Conservation (phyloP, 1,140 invertebrate species). For the Aporrectodea caliginosa region DNA sequence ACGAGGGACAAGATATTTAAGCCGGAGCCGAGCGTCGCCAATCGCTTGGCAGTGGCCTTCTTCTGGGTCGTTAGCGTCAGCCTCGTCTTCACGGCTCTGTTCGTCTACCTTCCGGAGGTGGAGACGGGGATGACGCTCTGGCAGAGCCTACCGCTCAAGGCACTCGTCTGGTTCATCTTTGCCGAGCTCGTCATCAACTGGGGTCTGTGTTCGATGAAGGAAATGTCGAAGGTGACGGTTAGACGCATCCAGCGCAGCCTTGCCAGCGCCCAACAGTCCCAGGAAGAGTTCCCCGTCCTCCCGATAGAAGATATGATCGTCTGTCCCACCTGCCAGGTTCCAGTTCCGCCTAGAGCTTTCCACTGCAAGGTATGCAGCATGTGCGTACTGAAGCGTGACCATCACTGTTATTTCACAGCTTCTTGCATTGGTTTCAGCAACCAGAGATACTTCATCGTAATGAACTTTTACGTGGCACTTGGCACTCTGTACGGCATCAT, state of each 20-base stretch:
- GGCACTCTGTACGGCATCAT: conserved; percentile 68
- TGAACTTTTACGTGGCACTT: conserved; percentile 15
- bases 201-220: background rate
- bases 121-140: background rate
- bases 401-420: conserved; percentile 85
- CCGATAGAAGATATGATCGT: background rate
- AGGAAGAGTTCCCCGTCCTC: background rate
- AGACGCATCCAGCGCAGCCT: background rate
- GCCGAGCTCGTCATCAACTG: background rate
- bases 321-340: background rate
- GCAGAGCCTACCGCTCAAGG: background rate
- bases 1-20: background rate
- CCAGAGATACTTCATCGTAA: conserved; percentile 54
- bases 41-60: background rate
- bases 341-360: conserved; percentile 37
- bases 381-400: conserved; percentile 66
- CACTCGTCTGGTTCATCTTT: background rate
- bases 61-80: background rate
- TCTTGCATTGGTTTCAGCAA: conserved; percentile 84
- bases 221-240: background rate
- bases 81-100: background rate
- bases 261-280: background rate
- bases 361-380: conserved; percentile 40
- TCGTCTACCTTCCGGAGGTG: background rate
- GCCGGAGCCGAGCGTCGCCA: background rate